Evolutionary conservation across 2,888 invertebrate species (phyloP).

Genomic region (Drosophila borborema): DNA sequence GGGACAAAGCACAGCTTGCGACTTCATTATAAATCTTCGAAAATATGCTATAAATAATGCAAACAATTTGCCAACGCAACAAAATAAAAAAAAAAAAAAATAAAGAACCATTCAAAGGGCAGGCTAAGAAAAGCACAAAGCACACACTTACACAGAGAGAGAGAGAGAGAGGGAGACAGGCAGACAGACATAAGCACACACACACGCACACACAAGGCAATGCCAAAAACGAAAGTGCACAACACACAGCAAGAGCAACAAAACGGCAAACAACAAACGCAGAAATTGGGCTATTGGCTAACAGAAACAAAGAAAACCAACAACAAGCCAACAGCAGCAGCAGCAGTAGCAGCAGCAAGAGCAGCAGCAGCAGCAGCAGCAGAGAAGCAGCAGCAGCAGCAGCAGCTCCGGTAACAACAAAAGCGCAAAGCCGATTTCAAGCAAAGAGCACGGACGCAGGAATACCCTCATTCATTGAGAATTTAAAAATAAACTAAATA

Average conservation of each 20-base stretch:
- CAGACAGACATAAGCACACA: not conserved
- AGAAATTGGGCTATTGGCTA: conserved; percentile 61
- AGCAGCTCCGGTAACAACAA: conserved; percentile 8
- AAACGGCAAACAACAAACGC: conserved; percentile 60
- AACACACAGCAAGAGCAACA: conserved; percentile 26
- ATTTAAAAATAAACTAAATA: no score
- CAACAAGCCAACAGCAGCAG: conserved; percentile 25
- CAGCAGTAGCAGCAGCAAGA: conserved; percentile 18
- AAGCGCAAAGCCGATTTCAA: not conserved
- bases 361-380: conserved; percentile 2
- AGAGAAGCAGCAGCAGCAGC: conserved; percentile 15
- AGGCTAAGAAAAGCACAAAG: conserved; percentile 36
- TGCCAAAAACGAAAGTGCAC: conserved; percentile 38
- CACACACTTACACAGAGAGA: not conserved
- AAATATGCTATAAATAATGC: conserved; percentile 80
- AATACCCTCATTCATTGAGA: not conserved
- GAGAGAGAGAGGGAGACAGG: not conserved
- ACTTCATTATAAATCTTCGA: conserved; percentile 81
- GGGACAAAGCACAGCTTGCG: conserved; percentile 48
- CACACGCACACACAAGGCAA: conserved; percentile 3
- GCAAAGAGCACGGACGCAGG: not conserved
- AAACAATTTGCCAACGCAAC: conserved; percentile 74
- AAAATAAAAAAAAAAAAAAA: conserved; percentile 35
- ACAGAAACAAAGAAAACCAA: conserved; percentile 47
- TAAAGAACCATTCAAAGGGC: conserved; percentile 47